Base-by-base conservation (phyloP, 2,888 invertebrate genomes). In the Eupeodes latifasciatus region DNA sequence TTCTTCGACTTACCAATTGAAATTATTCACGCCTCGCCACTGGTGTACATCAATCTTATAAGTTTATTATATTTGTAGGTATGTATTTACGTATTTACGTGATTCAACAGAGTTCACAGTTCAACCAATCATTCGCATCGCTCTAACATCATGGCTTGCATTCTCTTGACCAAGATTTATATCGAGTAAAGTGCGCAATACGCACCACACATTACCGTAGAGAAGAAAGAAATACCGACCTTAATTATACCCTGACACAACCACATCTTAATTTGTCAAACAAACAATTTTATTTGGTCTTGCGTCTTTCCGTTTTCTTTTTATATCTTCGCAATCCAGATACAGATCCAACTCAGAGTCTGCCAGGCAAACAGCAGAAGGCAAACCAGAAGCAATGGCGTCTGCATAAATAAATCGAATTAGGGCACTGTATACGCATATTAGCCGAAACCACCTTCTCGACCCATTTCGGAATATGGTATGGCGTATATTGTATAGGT, bases 401-500 rank as follows among this genome's bases (percentile, higher is more conserved):
- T 69, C 53, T 74, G 88, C 81, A 88, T 85, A 88, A 78, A 88
- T 88, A 85, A 88, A 75, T 85, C 81, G 85, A 88, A 88, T 88
- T 85, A 84, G 76, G 55, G 62, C 84, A 74, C 77, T 81, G 81
- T 87, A 87, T 84, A 84, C 77, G 72, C 59, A 81, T 44, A 85
- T 88, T 81, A 88, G 85, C 77, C 69, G 53, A 64, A 71, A 27
- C 59, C 51, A 66, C 40, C 66, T 61, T 49, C 19, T 34, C 59
- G 1, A 4, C 27, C 12, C 7, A 16, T 53, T 12, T 4, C 47
- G 2, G 12, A 10, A 4, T 11, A 12, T 27, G 14, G 55, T 6
- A 5, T 14, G 27, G 7, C 14, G 9, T 34, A 7, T 6, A 27
- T 27, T 27, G 27, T 57, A 55, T 19, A 34, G 5, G 11, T 12